Base-by-base conservation (phyloP, 2,113 vertebrate species). In the Symphodus melops region DNA sequence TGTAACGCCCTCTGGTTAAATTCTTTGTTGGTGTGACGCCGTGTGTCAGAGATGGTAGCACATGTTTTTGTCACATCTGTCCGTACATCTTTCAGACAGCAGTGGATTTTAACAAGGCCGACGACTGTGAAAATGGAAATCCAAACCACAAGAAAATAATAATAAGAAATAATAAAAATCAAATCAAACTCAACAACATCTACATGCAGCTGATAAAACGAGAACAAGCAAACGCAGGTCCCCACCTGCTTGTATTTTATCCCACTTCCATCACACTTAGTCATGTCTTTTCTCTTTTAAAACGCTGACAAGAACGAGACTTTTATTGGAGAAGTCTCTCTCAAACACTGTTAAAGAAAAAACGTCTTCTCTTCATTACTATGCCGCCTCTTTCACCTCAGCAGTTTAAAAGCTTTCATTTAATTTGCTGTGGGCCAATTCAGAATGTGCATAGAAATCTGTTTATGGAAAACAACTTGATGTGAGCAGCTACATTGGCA, bases 351-450 rank as follows among this genome's bases (percentile, higher is more conserved):
- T 68, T 49, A 56, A 58, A 49, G 72, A 64, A 56, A 58, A 49
- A 75, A 64, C 51, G 44, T 59, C 51, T 60, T 44, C 54, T 19
- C 48, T 37, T 69, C 25, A 64, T 85, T 77, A 72, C 54, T 62
- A 69, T 56, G 39, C 75, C 71, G 62, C 75, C 72, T 77, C 51
- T 68, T 55, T 46, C 71, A 72, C 73, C 83, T 79, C 65, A 36
- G 65, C 68, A 23, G 49, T 68, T 41, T 48, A 81, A 82, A 81
- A 81, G 82, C 82, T 82, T 84, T 88, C 70, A 66, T 79, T 77
- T 48, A 10, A 59, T 79, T 81, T 85, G 75, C 82, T 56, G 68
- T 66, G 59, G 62, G 70, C 78, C 59, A 72, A 88, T 80, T 72
- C 41, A 59, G 69, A 72, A 56, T 78, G 67, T 74, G 62, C 64